A percentile compares a stretch with the other conserved stretches of the same genome.
phyloP scores from a whole-genome alignment of 2,888 invertebrate species.

The Zaprionus bogoriensis region DNA sequence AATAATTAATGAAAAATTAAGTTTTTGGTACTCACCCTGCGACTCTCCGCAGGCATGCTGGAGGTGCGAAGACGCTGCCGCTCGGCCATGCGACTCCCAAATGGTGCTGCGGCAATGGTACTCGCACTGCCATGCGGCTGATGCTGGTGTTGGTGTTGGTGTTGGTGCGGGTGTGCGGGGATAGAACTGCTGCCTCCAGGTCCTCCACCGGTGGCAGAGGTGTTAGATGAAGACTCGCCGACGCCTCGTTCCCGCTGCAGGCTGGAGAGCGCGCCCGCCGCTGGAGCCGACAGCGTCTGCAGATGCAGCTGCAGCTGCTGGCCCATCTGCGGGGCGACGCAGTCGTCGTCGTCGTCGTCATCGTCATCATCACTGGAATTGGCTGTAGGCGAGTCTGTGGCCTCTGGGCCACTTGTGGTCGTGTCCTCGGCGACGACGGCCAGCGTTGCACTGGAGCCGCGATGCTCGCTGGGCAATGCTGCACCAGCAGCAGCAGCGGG shows the following conservation, averaged over 20 bases:
- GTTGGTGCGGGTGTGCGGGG: too few relatives aligned
- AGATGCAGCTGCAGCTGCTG: conserved; percentile 13
- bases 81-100: conserved; percentile 61
- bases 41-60: conserved; percentile 82
- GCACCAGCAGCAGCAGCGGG: background rate
- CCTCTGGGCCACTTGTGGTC: conserved; percentile 50
- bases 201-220: conserved; percentile 10
- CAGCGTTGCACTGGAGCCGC: conserved; percentile 48
- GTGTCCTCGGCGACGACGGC: conserved; percentile 64
- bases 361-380: conserved; percentile 25
- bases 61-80: conserved; percentile 81
- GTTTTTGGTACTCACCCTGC: conserved; percentile 76
- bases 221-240: conserved; percentile 39
- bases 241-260: conserved; percentile 49
- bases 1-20: too few relatives aligned
- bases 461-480: conserved; percentile 17
- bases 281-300: background rate
- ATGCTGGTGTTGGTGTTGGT: background rate
- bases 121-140: conserved; percentile 60
- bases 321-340: background rate
- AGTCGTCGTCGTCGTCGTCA: background rate
- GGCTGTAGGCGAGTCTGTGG: conserved; percentile 44
- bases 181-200: too few relatives aligned
- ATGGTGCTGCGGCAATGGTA: conserved; percentile 61
- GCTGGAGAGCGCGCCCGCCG: conserved; percentile 2